Conservation (phyloP, 2,797 vertebrate genomes). For the Chelmon rostratus region DNA sequence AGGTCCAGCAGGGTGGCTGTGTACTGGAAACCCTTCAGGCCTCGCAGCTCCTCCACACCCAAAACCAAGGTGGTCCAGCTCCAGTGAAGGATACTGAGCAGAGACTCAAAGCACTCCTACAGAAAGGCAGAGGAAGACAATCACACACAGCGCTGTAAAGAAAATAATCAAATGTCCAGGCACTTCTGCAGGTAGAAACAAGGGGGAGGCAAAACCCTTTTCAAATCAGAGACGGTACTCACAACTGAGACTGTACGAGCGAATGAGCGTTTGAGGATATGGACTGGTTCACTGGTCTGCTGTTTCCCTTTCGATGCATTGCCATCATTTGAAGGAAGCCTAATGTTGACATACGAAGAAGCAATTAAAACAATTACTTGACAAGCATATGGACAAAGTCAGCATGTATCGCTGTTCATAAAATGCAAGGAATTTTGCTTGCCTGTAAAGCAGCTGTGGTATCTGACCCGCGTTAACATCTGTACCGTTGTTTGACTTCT, state of each 20-base stretch:
- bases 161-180: background rate
- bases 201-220: background rate
- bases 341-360: constrained; percentile 63
- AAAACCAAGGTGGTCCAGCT: constrained; percentile 98
- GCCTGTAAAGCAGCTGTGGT: constrained; percentile 97
- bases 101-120: constrained; percentile 98
- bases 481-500: constrained; percentile 99
- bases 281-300: constrained; percentile 97
- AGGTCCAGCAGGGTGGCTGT: constrained; percentile 97
- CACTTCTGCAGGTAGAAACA: background rate
- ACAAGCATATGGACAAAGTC: background rate
- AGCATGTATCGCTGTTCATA: background rate
- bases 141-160: background rate
- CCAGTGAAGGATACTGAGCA: constrained; percentile 98
- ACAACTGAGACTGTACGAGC: constrained; percentile 98
- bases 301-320: constrained; percentile 97
- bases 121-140: constrained; percentile 5
- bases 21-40: constrained; percentile 97
- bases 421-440: constrained; percentile 47
- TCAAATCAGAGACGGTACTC: constrained; percentile 60
- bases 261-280: constrained; percentile 98
- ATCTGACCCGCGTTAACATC: constrained; percentile 99
- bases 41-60: constrained; percentile 97
- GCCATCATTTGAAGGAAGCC: constrained; percentile 97
- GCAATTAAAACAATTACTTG: background rate